Conservation (phyloP, 2,888 invertebrate genomes). For the Aphodius granarius region DNA sequence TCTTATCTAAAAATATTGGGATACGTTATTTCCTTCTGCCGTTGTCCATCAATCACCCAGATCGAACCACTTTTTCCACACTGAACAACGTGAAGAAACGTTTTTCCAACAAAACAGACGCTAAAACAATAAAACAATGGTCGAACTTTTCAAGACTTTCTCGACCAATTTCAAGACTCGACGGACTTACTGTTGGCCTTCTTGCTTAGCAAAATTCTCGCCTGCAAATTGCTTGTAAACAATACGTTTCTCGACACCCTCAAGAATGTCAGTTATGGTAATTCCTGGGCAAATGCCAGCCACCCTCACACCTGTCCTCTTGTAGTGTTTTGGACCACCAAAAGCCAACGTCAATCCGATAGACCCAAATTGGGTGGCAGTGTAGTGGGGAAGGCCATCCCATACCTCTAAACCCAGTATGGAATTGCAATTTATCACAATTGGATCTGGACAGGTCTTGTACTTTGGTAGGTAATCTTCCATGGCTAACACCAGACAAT, state of each 20-base stretch:
- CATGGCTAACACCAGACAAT: slow-evolving; percentile 50
- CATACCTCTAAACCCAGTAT: neutral
- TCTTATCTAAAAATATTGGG: neutral
- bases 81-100: neutral
- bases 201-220: slow-evolving; percentile 14
- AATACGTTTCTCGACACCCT: neutral
- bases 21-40: neutral
- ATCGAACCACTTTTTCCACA: neutral
- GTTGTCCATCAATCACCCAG: neutral
- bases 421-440: neutral
- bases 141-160: too few relatives aligned
- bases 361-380: neutral
- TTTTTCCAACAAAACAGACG: neutral
- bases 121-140: too few relatives aligned
- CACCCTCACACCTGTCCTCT: neutral
- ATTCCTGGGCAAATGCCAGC: neutral
- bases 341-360: neutral
- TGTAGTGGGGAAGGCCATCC: neutral
- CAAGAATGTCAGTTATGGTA: neutral
- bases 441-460: neutral
- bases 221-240: neutral
- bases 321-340: neutral
- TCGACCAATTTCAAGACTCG: neutral
- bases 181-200: neutral
- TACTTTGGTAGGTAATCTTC: slow-evolving; percentile 42